These are phyloP conservation scores for Alviniconcha marisindica DNA, from an alignment of 1,140 invertebrate species.

Conservation along the genomic window DNA sequence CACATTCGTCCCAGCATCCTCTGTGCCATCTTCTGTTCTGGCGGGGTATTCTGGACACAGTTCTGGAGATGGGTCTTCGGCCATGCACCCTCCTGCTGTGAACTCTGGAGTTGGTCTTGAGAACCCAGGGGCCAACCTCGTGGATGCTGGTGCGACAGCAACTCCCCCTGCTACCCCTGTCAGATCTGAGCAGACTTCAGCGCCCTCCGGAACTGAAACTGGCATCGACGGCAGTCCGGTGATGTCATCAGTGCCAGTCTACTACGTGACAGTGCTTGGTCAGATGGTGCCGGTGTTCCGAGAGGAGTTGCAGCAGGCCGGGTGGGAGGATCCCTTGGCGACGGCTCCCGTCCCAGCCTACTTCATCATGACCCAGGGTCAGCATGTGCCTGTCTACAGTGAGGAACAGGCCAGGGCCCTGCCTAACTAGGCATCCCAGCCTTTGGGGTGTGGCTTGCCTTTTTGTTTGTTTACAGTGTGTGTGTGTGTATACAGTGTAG, in stretches of 20 bases:
- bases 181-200: background rate
- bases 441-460: no score
- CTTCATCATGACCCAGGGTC: constrained; percentile 11
- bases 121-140: background rate
- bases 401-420: background rate
- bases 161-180: background rate
- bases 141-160: background rate
- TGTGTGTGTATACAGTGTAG: no score
- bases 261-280: constrained; percentile 12
- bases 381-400: constrained; percentile 24
- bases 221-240: background rate
- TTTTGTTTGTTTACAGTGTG: no score
- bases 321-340: background rate
- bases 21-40: background rate
- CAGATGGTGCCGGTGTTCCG: constrained; percentile 19
- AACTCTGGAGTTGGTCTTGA: background rate
- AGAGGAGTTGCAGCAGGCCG: constrained; percentile 17
- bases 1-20: background rate
- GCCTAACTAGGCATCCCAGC: background rate
- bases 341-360: background rate
- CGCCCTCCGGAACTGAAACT: background rate
- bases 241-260: constrained; percentile 1
- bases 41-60: no score
- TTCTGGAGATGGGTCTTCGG: background rate
- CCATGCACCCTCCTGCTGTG: no score